Base-by-base conservation (phyloP, 2,888 invertebrate genomes). In the Ferdinandea cuprea region DNA sequence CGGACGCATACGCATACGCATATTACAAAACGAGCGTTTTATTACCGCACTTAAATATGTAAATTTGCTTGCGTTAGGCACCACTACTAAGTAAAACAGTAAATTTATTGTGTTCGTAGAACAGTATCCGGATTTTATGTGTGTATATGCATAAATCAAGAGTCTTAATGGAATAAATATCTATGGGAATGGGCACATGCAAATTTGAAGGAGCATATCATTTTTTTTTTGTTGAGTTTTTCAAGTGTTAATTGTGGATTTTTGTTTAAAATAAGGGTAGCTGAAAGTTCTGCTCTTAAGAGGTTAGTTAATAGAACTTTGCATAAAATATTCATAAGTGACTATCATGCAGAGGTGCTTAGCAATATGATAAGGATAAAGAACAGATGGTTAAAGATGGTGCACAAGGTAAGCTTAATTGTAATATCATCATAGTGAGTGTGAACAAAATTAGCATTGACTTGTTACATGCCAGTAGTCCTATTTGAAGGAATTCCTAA, bases 121-220 rank as follows among this genome's bases (percentile, higher is more conserved):
- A 19, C n/a, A 4, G 15, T 37, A n/a, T n/a, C n/a, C n/a, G n/a
- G n/a, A n/a, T n/a, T 40, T 32, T 48, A 9, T 50, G 25, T 13
- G n/a, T 32, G 42, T 9, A 58, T 17, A 58, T 21, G 32, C 58
- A 58, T 74, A 74, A 66, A 58, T 66, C 65, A 52, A 30, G 19
- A 52, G 19, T 4, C 17, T 59, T 66, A 40, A 59, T 35, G 50
- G 13, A 28, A 71, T 25, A 50, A 59, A 58, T 42, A 19, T 13
- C 11, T 2, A 15, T 28, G 25, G 48, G 40, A 48, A 59, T 58
- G 19, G 37, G 30, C 19, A 58, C 37, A 28, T 37, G 50, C 28
- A 50, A 15, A 19, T 59, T 19, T 48, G 28, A 40, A 50, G 35
- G 21, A 71, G 25, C 37, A 9, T 42, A 59, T 52, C 5, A 42